Evolutionary conservation across 2,113 vertebrate species (phyloP).

Genomic region (Microtus richardsoni): DNA sequence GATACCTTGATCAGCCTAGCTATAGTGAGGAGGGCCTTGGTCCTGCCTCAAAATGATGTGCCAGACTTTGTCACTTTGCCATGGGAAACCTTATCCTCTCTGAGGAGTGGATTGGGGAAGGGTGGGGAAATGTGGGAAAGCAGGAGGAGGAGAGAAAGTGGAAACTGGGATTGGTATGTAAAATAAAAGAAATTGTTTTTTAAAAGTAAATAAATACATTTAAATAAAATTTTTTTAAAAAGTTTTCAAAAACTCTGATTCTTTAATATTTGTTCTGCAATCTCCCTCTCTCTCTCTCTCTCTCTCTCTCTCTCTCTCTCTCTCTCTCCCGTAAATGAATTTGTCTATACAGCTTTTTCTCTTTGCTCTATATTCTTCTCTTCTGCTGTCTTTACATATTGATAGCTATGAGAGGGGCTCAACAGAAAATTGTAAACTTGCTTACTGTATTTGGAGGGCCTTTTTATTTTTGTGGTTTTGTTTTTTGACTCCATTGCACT

Average conservation of each 20-base stretch:
- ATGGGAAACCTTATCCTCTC: no score
- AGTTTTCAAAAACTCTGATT: conserved; percentile 44
- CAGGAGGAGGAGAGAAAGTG: no score
- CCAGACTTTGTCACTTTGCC: no score
- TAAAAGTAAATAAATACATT: no score
- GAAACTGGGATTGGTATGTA: no score
- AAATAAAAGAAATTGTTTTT: no score
- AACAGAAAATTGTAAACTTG: background rate
- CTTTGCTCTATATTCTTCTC: conserved; percentile 59
- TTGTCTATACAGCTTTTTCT: background rate
- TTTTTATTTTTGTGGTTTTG: background rate
- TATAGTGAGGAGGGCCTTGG: no score
- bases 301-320: conserved; percentile 50
- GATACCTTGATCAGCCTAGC: no score
- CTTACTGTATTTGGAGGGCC: background rate
- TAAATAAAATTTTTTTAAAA: background rate
- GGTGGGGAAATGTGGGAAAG: no score
- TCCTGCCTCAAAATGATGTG: no score
- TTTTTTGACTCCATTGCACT: background rate
- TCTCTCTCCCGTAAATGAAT: background rate
- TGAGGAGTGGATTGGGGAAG: no score
- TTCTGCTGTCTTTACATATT: conserved; percentile 56
- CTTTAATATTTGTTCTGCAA: conserved; percentile 20
- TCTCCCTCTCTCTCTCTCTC: conserved; percentile 36
- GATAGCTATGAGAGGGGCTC: conserved; percentile 15